Evolutionary conservation across 2,888 invertebrate species (phyloP).

Genomic region (Stenotaenia linearis): DNA sequence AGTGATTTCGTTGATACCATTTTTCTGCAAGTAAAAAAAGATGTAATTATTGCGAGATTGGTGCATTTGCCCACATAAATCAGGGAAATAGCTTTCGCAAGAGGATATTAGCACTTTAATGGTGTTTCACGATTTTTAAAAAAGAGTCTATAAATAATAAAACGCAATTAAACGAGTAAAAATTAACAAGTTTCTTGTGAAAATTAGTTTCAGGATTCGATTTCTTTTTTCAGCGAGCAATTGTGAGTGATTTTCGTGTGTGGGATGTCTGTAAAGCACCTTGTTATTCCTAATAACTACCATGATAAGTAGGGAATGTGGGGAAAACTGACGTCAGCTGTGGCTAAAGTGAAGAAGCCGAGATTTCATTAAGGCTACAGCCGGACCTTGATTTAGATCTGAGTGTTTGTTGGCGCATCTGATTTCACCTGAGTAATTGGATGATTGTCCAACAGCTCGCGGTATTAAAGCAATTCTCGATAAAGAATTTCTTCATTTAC

Average conservation of each 20-base stretch:
- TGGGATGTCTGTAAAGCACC: too few relatives aligned
- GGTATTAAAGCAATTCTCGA: too few relatives aligned
- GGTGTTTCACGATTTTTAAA: too few relatives aligned
- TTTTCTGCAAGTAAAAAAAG: neutral
- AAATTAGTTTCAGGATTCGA: too few relatives aligned
- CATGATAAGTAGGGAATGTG: neutral
- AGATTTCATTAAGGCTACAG: neutral
- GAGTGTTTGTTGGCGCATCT: constrained; percentile 3
- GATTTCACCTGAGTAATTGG: constrained; percentile 2
- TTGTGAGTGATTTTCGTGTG: too few relatives aligned
- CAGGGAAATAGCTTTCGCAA: neutral
- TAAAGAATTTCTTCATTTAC: too few relatives aligned
- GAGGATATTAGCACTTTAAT: too few relatives aligned
- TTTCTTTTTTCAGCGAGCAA: too few relatives aligned
- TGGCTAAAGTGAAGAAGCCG: neutral
- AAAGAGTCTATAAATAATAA: too few relatives aligned
- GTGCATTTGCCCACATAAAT: neutral
- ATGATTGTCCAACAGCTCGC: neutral
- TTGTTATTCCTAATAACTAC: too few relatives aligned
- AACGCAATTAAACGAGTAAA: too few relatives aligned
- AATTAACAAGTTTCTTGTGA: too few relatives aligned
- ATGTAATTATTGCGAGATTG: neutral
- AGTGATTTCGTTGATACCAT: neutral
- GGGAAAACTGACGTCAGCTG: neutral
- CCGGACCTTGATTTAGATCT: neutral